Conservation (phyloP, 2,888 invertebrate species). For the Synanthedon formicaeformis region DNA sequence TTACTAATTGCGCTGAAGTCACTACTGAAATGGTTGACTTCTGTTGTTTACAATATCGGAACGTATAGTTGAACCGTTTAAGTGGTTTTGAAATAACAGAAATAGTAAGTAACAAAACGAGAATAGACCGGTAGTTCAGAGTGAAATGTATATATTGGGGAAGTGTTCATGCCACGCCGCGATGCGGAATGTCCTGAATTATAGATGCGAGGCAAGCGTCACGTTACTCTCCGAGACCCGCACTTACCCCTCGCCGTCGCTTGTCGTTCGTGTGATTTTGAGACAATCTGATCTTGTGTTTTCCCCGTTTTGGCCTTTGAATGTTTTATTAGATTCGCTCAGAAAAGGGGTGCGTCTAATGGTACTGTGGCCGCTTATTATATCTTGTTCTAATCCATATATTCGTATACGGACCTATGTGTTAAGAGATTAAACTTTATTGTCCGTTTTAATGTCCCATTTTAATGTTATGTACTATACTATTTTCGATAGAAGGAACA, state of each 20-base stretch:
- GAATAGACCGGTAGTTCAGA: slow-evolving; percentile 33
- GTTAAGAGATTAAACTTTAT: background rate
- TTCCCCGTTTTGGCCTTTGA: slow-evolving; percentile 59
- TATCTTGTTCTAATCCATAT: slow-evolving; percentile 2
- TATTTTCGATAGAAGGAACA: too few relatives aligned
- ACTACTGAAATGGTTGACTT: too few relatives aligned
- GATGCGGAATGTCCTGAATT: slow-evolving; percentile 41
- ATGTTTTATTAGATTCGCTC: slow-evolving; percentile 59
- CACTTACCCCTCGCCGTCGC: background rate
- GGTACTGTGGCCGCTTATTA: slow-evolving; percentile 36
- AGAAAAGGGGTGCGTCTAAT: slow-evolving; percentile 49
- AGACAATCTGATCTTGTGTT: slow-evolving; percentile 68
- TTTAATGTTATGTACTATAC: slow-evolving; percentile 7
- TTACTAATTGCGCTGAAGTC: too few relatives aligned
- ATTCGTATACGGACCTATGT: background rate
- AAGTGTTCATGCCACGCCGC: slow-evolving; percentile 35
- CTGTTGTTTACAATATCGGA: too few relatives aligned
- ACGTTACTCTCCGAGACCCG: slow-evolving; percentile 24
- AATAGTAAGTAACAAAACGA: slow-evolving; percentile 6
- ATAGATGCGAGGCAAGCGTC: slow-evolving; percentile 52
- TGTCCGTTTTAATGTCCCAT: slow-evolving; percentile 12
- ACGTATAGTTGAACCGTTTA: too few relatives aligned
- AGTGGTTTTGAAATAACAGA: background rate
- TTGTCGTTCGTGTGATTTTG: slow-evolving; percentile 63
- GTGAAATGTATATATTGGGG: slow-evolving; percentile 14